phyloP scores from a whole-genome alignment of 2,113 vertebrate species.

The Odocoileus hemionus region DNA sequence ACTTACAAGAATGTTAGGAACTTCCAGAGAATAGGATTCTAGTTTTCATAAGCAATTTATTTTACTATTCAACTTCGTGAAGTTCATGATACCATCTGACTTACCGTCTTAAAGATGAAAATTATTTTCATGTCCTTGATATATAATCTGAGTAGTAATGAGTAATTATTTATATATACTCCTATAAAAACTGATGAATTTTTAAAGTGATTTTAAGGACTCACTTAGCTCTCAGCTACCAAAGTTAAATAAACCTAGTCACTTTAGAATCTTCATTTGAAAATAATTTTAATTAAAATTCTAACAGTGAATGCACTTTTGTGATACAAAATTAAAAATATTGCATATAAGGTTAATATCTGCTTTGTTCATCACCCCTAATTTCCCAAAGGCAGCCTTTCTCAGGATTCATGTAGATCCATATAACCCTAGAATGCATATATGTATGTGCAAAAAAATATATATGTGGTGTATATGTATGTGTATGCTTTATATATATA shows the following conservation, averaged over 20 bases:
- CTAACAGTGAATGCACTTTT: not conserved
- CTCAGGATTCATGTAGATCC: not conserved
- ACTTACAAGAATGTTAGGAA: not conserved
- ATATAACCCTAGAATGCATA: not conserved
- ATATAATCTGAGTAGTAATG: not conserved
- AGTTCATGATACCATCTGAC: not conserved
- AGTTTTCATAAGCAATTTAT: not conserved
- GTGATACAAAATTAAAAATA: not conserved
- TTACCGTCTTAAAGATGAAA: not conserved
- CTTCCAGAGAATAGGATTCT: not conserved
- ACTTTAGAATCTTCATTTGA: not conserved
- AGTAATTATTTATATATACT: not conserved
- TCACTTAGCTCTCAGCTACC: not conserved
- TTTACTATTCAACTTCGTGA: not conserved
- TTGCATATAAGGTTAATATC: not conserved
- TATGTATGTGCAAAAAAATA: accelerated
- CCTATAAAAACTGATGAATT: not conserved
- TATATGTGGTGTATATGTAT: not conserved
- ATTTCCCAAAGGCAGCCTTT: not conserved
- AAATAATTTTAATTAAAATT: not conserved
- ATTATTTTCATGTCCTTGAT: not conserved
- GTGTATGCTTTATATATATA: not conserved
- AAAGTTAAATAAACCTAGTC: not conserved
- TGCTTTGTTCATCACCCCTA: not conserved
- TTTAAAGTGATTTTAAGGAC: not conserved